These are phyloP conservation scores for Drosophila crucigera DNA, from an alignment of 2,888 invertebrate species.

Conservation along the genomic window DNA sequence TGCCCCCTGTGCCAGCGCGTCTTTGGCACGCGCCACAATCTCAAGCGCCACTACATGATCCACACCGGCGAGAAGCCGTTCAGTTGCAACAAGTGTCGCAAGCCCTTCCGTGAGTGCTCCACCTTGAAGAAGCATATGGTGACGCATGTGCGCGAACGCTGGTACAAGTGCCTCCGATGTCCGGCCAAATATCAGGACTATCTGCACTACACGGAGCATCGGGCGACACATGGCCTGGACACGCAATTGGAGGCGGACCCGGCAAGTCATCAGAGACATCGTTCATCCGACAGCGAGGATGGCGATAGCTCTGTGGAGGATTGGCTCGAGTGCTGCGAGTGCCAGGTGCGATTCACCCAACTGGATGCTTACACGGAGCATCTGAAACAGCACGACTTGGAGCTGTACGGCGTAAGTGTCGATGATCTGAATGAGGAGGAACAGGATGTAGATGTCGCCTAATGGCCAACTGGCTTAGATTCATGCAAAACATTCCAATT, in stretches of 20 bases:
- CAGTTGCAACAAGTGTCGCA: constrained; percentile 83
- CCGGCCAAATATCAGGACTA: constrained; percentile 82
- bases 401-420: constrained; percentile 63
- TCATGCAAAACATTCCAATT: neutral
- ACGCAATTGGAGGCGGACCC: constrained; percentile 28
- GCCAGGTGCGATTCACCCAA: constrained; percentile 80
- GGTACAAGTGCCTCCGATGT: constrained; percentile 83
- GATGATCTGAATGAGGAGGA: constrained; percentile 67
- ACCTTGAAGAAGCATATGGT: constrained; percentile 84
- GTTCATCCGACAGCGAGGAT: constrained; percentile 77
- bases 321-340: constrained; percentile 83
- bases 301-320: constrained; percentile 73
- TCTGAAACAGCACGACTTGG: constrained; percentile 80
- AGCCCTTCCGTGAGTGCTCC: constrained; percentile 84
- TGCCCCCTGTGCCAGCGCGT: constrained; percentile 84
- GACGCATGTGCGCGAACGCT: constrained; percentile 83
- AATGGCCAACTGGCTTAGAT: neutral
- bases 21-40: constrained; percentile 84
- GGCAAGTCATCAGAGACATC: constrained; percentile 21
- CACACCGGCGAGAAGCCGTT: constrained; percentile 85
- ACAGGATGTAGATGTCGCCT: constrained; percentile 69
- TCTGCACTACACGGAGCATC: constrained; percentile 81
- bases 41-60: constrained; percentile 85
- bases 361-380: constrained; percentile 82
- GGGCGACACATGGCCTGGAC: constrained; percentile 63